Base-by-base conservation (phyloP, 2,888 invertebrate genomes). In the Unio pictorum region DNA sequence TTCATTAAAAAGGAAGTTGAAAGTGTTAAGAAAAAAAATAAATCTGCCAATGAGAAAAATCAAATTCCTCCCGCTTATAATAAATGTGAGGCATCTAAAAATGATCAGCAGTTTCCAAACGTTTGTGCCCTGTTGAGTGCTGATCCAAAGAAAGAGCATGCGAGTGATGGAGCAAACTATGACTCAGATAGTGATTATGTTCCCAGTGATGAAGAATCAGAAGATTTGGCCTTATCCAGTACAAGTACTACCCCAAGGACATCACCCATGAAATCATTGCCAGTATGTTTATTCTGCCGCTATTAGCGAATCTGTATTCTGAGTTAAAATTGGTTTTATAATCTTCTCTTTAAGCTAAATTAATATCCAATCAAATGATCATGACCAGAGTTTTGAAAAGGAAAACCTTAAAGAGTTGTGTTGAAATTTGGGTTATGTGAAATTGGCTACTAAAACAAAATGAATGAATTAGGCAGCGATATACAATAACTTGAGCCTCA, bases 121-220 rank as follows among this genome's bases (percentile, higher is more conserved):
- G 80, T 77, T 67, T 81, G 81, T 56, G 59, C 77, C 11, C 80
- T 83, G 81, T 82, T 71, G 67, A 76, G 73, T 28, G 75, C 73
- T 26, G 78, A 79, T 61, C 28, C 65, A 1, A 76, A 77, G 20
- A 54, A 59, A 62, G 64, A 71, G 20, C 61, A 64, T 18, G 63
- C 65, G 17, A 54, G 26, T 28, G 63, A 65, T 62, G 76, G 57
- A 61, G 63, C n/a, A 60, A 73, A 34, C 26, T 71, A 73, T 63
- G 79, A 81, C 68, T 72, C 66, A 20, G 87, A 86, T 60, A 88
- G 87, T 78, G 87, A 88, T 64, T 87, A 88, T 76, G 74, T 74
- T 8, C 69, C 81, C 3, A 87, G 87, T 84, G 87, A 85, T 62
- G 75, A 72, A 3, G 67, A 61, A 15, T 58, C 28, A 17, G 69